Conservation (phyloP, 2,797 vertebrate genomes). For the Perodicticus potto region DNA sequence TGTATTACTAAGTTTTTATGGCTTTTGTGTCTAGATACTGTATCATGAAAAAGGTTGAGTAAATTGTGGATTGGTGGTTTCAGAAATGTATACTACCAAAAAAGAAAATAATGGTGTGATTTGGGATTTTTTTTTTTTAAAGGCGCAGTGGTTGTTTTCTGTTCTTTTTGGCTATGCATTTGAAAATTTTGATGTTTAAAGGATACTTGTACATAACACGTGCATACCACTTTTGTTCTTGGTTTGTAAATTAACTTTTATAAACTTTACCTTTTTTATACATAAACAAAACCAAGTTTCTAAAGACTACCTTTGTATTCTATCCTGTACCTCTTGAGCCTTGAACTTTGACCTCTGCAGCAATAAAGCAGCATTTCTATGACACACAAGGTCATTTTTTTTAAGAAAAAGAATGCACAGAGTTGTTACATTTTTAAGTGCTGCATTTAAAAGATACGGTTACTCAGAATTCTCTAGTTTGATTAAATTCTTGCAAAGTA, state of each 20-base stretch:
- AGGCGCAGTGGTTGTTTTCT: slow-evolving; percentile 73
- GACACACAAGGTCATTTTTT: slow-evolving; percentile 97
- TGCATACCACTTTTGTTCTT: slow-evolving; percentile 99
- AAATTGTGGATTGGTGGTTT: slow-evolving; percentile 81
- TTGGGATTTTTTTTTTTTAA: slow-evolving; percentile 84
- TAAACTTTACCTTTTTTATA: slow-evolving; percentile 99
- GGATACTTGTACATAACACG: slow-evolving; percentile 98
- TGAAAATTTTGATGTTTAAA: slow-evolving; percentile 94
- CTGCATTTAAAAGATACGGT: slow-evolving; percentile 95
- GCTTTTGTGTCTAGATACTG: slow-evolving; percentile 87
- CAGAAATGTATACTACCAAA: slow-evolving; percentile 79
- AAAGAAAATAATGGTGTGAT: slow-evolving; percentile 92
- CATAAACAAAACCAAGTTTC: slow-evolving; percentile 96
- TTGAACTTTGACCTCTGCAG: slow-evolving; percentile 98
- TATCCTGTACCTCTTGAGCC: slow-evolving; percentile 97
- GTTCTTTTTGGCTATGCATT: slow-evolving; percentile 96
- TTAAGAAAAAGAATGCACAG: slow-evolving; percentile 94
- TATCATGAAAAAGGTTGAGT: slow-evolving; percentile 86
- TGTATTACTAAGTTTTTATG: slow-evolving; percentile 87
- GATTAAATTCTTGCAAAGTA: slow-evolving; percentile 95
- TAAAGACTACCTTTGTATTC: slow-evolving; percentile 99
- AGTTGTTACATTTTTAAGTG: slow-evolving; percentile 97
- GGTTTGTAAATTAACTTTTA: slow-evolving; percentile 99
- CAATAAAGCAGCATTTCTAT: slow-evolving; percentile 99
- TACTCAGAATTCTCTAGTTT: slow-evolving; percentile 94